phyloP scores from a whole-genome alignment of 2,113 vertebrate genomes.

The Hypanus sabinus region DNA sequence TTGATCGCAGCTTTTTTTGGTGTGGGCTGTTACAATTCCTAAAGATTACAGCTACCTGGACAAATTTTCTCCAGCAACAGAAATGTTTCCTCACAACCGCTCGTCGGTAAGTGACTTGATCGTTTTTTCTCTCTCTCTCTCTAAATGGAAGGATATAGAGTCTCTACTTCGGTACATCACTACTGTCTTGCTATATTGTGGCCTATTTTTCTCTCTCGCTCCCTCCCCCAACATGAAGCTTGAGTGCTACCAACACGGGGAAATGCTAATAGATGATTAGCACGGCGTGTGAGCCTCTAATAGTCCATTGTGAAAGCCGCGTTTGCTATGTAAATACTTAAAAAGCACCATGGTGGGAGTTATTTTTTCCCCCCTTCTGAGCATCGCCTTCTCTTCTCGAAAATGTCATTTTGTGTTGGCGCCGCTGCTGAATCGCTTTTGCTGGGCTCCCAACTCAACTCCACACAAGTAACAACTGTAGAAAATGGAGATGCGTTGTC shows the following conservation, averaged over 20 bases:
- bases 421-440: background rate
- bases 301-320: constrained; percentile 2
- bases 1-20: background rate
- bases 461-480: background rate
- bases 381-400: background rate
- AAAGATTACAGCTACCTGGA: background rate
- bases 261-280: background rate
- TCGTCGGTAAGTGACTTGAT: constrained; percentile 63
- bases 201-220: background rate
- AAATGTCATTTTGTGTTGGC: background rate
- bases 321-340: background rate
- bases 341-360: background rate
- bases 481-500: constrained; percentile 25
- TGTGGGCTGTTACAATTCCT: background rate
- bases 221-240: background rate
- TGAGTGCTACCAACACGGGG: background rate
- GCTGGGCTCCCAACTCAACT: background rate
- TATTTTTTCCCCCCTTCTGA: background rate
- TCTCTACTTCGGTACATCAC: constrained; percentile 42
- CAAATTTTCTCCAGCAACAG: background rate
- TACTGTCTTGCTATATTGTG: constrained; percentile 19
- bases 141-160: constrained; percentile 39
- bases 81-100: constrained; percentile 82
- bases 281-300: background rate
- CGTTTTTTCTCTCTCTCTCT: constrained; percentile 40